Evolutionary conservation across 2,797 vertebrate species (phyloP), one percentile per base, ranked within the genome.

Genomic region (Kryptopterus vitreolus): DNA sequence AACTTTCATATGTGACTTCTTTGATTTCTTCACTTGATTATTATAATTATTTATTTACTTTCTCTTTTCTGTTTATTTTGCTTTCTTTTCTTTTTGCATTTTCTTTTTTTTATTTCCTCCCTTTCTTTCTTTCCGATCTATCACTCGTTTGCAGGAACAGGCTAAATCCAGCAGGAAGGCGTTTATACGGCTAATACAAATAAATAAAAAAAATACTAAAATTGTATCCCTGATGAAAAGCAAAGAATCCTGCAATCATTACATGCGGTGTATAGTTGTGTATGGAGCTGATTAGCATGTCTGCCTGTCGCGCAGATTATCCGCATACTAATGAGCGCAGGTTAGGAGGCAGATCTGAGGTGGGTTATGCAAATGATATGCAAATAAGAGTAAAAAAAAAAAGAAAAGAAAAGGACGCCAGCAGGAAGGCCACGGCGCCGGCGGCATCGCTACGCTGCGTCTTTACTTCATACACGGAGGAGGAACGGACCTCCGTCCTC

Each of bases 171-270:
- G n/a, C n/a, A n/a, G n/a, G n/a, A n/a, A n/a, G n/a, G n/a, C n/a
- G n/a, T n/a, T n/a, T n/a, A n/a, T n/a, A n/a, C n/a, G n/a, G n/a
- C n/a, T n/a, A n/a, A n/a, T n/a, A n/a, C n/a, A n/a, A n/a, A n/a
- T n/a, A n/a, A n/a, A n/a, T n/a, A n/a, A n/a, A n/a, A n/a, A n/a
- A n/a, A n/a, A n/a, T n/a, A n/a, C n/a, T n/a, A 94, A 94, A 94
- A 90, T 91, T 91, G 89, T 91, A 90, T 90, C 86, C 90, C 90
- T 93, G 89, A 92, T 91, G 91, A 93, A 92, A 90, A 92, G 89
- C 92, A 92, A 93, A 93, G 93, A 92, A 93, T 92, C 85, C 90
- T 88, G 89, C 88, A 83, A n/a, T 92, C 92, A 94, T 94, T 92
- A 93, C 88, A 88, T 89, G 87, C 91, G 91, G 89, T 89, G 90